phyloP scores from a whole-genome alignment of 2,888 invertebrate species.

The Empis livida region DNA sequence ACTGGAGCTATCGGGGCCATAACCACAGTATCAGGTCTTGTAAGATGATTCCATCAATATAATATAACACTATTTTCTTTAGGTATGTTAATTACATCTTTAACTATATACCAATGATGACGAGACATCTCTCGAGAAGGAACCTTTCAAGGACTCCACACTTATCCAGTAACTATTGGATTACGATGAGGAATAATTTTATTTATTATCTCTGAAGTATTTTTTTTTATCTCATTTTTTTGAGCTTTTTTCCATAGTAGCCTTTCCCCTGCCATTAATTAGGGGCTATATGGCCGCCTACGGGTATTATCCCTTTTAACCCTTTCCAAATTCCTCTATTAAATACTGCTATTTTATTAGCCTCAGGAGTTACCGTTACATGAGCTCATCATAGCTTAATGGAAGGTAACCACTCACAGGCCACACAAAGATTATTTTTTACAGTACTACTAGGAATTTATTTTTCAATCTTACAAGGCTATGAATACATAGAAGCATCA shows the following conservation, averaged over 20 bases:
- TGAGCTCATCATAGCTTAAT: conserved; percentile 46
- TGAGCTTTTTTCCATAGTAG: conserved; percentile 36
- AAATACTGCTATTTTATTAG: conserved; percentile 59
- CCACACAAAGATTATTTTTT: too few species aligned
- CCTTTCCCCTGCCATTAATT: conserved; percentile 41
- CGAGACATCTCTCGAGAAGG: too few species aligned
- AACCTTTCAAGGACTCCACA: too few species aligned
- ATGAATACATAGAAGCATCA: conserved; percentile 53
- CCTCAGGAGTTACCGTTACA: conserved; percentile 56
- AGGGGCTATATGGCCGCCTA: conserved; percentile 52
- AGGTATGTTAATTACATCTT: conserved; percentile 38
- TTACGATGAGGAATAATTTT: too few species aligned
- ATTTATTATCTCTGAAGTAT: too few species aligned
- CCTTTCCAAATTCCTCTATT: conserved; percentile 56
- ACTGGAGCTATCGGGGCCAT: conserved; percentile 45
- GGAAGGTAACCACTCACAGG: too few species aligned
- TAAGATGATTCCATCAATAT: conserved; percentile 50
- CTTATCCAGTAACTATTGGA: too few species aligned
- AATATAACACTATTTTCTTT: conserved; percentile 40
- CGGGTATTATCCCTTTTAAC: conserved; percentile 49
- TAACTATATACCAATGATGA: too few species aligned
- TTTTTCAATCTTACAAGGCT: conserved; percentile 51
- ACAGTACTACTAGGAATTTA: conserved; percentile 45
- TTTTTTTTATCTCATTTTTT: conserved; percentile 47
- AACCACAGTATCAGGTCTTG: conserved; percentile 42